Base-by-base conservation (phyloP, 2,888 invertebrate genomes). In the Orthosia gracilis region DNA sequence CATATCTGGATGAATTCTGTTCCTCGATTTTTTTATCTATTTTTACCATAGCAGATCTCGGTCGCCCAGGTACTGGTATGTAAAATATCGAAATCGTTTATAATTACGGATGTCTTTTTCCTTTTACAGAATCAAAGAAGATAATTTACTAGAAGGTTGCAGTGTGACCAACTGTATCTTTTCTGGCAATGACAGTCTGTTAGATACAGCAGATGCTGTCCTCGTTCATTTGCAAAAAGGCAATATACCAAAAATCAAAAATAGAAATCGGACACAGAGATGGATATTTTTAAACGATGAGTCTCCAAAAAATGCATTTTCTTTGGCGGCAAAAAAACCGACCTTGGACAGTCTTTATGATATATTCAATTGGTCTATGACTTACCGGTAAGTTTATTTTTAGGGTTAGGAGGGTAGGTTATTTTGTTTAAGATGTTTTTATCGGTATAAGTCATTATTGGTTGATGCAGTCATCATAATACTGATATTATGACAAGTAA, bases 241-340 rank as follows among this genome's bases (percentile, higher is more conserved):
- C 0, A 49, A 89, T 1, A 78, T 92, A 40, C 92, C 95, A 3
- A 54, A 83, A 1, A 80, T 84, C 0, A 23, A 80, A 4, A 65
- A 82, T 1, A 94, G 96, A 66, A 92, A 92, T 3, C 88, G 85
- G 1, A 78, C 89, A 4, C 98, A 98, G 91, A 96, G 97, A 81
- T 98, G 98, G 98, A 97, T 98, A 59, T 98, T 97, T 84, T 91
- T 98, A 71, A 97, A 97, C 0, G 98, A 98, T 84, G 98, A 98
- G 91, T 97, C 97, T 23, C 98, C 98, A 0, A 88, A 89, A 15
- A 94, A 98, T 84, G 96, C 97, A 0, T 97, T 98, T 87, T 87
- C 97, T 0, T 83, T 94, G 55, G 86, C 94, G 0, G 88, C 88
- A 12, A 85, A 85, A 15, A 89, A 89, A 55, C 93, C 94, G 1